A percentile compares a stretch with the other conserved stretches of the same genome.
These are phyloP conservation scores for Lepidocolaptes lacrymiger DNA, from an alignment of 2,797 vertebrate species.

Conservation along the genomic window DNA sequence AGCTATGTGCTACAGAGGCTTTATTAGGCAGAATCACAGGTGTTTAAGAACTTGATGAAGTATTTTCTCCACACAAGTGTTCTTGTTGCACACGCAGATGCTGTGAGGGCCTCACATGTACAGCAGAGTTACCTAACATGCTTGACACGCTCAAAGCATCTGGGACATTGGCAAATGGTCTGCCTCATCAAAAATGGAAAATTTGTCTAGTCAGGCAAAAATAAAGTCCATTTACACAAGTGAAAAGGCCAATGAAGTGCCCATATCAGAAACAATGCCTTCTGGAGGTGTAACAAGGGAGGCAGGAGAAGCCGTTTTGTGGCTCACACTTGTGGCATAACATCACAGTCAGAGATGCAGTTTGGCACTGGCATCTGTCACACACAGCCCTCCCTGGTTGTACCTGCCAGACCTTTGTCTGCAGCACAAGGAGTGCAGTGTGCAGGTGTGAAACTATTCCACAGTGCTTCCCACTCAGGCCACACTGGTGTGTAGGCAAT, in stretches of 20 bases:
- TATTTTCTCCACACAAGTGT: not conserved
- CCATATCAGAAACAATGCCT: not conserved
- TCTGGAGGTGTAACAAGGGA: not conserved
- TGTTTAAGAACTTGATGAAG: constrained; percentile 24
- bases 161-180: not conserved
- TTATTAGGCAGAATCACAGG: constrained; percentile 36
- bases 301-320: not conserved
- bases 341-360: not conserved
- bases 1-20: constrained; percentile 11
- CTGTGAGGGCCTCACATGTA: not conserved
- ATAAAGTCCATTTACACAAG: not conserved
- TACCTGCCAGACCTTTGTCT: rapidly evolving
- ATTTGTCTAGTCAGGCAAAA: not conserved
- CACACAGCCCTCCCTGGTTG: rapidly evolving
- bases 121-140: not conserved
- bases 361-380: not conserved
- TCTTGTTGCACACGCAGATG: not conserved
- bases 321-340: rapidly evolving
- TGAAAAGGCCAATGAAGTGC: not conserved
- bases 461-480: not conserved
- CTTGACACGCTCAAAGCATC: not conserved
- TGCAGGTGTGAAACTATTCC: not conserved
- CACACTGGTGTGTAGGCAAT: rapidly evolving
- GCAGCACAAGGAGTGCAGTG: not conserved
- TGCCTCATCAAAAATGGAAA: not conserved